A percentile compares a stretch with the other conserved stretches of the same genome.
Conservation (phyloP, 2,113 vertebrate species). For the Sylvilagus bachmani region DNA sequence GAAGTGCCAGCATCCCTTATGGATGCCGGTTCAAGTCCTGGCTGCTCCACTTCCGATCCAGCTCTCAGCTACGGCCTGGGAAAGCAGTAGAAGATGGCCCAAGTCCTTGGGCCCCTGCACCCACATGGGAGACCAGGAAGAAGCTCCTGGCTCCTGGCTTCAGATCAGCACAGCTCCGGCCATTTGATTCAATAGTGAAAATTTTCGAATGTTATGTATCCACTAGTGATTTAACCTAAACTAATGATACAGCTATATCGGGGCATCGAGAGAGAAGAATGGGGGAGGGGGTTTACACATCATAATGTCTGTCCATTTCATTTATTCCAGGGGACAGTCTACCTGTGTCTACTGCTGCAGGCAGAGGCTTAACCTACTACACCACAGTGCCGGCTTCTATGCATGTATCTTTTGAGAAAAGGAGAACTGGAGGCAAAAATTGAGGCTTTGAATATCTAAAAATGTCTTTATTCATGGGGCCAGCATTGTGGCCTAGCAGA, state of each 20-base stretch:
- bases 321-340: background rate
- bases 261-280: background rate
- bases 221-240: background rate
- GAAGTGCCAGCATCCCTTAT: too few relatives aligned
- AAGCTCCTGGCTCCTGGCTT: too few relatives aligned
- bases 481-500: too few relatives aligned
- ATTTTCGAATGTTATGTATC: background rate
- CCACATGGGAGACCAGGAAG: too few relatives aligned
- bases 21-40: too few relatives aligned
- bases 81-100: too few relatives aligned
- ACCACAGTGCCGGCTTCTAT: too few relatives aligned
- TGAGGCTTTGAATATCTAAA: background rate
- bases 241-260: background rate
- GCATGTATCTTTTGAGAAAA: slow-evolving; percentile 4
- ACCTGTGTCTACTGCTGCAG: background rate
- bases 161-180: too few relatives aligned
- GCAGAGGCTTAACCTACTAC: too few relatives aligned
- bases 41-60: too few relatives aligned
- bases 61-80: too few relatives aligned
- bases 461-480: background rate
- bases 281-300: background rate
- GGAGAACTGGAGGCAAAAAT: background rate
- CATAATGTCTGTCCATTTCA: background rate
- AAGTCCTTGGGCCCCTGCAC: too few relatives aligned
- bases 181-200: background rate